phyloP scores from a whole-genome alignment of 64 coral and sea anemone genomes.

The Stichodactyla mertensii region DNA sequence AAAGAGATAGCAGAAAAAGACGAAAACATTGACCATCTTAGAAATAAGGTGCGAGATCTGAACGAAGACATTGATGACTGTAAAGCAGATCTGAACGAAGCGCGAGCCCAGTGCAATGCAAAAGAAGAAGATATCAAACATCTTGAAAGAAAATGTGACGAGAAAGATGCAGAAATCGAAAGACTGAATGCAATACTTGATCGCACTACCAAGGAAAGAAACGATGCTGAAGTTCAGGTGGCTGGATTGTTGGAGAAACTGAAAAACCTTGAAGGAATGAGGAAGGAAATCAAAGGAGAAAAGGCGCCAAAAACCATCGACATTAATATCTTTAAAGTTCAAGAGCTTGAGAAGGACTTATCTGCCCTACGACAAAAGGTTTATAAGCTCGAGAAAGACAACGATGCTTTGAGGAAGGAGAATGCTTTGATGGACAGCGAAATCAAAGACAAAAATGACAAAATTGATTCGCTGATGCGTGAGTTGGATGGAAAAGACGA shows the following conservation, averaged over 20 bases:
- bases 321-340: conserved; percentile 1
- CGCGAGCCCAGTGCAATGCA: conserved; percentile 2
- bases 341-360: conserved; percentile 64
- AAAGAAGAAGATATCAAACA: conserved; percentile 48
- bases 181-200: conserved; percentile 47
- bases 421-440: conserved; percentile 52
- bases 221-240: conserved; percentile 65
- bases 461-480: conserved; percentile 47
- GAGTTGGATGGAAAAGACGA: conserved; percentile 34
- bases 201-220: conserved; percentile 57
- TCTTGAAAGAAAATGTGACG: conserved; percentile 13
- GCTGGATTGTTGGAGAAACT: conserved; percentile 65
- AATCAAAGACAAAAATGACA: conserved; percentile 43
- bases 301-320: neutral
- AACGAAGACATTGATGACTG: conserved; percentile 20
- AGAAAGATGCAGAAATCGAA: conserved; percentile 32
- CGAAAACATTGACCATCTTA: conserved; percentile 42
- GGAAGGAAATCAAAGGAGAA: conserved; percentile 32
- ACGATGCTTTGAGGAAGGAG: conserved; percentile 22
- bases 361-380: conserved; percentile 61
- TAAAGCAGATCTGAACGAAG: conserved; percentile 32
- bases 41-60: conserved; percentile 27
- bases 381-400: conserved; percentile 72
- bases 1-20: conserved; percentile 31
- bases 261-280: conserved; percentile 42